These are phyloP conservation scores for Syngnathus scovelli DNA, from an alignment of 2,113 vertebrate species.

Conservation along the genomic window DNA sequence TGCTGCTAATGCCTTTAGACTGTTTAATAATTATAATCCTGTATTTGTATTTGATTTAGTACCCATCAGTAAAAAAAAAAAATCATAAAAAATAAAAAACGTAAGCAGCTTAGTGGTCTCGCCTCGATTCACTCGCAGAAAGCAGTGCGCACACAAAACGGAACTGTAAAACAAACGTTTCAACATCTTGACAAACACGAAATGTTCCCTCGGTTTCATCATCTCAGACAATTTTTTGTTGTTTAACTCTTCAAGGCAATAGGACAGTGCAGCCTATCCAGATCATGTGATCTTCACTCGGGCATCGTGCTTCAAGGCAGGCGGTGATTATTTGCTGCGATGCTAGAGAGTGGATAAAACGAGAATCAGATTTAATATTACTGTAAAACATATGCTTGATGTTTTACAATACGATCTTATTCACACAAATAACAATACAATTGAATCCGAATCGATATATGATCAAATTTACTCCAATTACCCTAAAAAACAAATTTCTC, in stretches of 20 bases:
- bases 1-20: too few species aligned
- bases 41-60: not conserved
- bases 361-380: not conserved
- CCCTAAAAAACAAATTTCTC: too few species aligned
- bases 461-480: too few species aligned
- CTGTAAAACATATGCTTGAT: too few species aligned
- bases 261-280: not conserved
- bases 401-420: too few species aligned
- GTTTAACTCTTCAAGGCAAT: not conserved
- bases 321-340: constrained; percentile 2
- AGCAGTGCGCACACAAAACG: not conserved
- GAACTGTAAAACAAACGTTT: not conserved
- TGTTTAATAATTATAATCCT: not conserved
- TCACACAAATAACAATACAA: too few species aligned
- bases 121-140: not conserved
- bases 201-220: not conserved
- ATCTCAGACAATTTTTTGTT: not conserved
- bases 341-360: not conserved
- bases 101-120: not conserved
- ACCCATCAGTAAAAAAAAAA: too few species aligned
- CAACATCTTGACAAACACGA: not conserved
- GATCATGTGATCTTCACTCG: not conserved
- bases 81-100: not conserved
- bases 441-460: too few species aligned
- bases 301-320: not conserved